Evolutionary conservation across 2,797 vertebrate genomes (phyloP), one percentile per base, ranked within the genome.

Genomic region (Nothura maculosa): DNA sequence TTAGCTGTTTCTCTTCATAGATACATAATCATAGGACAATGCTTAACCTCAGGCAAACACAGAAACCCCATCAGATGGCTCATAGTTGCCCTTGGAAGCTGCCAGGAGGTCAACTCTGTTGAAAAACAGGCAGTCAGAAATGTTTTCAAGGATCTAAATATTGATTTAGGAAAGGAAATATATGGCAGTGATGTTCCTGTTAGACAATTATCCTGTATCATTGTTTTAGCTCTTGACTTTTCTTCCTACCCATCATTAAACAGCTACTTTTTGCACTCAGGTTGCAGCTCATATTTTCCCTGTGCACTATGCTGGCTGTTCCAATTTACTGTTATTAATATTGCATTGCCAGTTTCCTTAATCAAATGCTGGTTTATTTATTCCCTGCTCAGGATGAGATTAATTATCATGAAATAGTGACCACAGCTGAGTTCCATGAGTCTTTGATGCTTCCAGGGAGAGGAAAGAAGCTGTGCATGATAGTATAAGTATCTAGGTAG

Each of bases 21-120:
- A 24, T 5, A 7, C 5, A 14, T 15, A 55, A 48, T 7, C 0
- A 0, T 10, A 36, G 32, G n/a, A 14, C 8, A 24, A 64, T 27
- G 3, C 55, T 76, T 76, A 76, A 48, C 19, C 21, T 58, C n/a
- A 62, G 4, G 18, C 47, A 1, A 63, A 11, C 2, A 72, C 72
- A 81, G 64, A 6, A 43, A 19, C 4, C 48, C 6, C 32, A 10
- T 25, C 30, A 70, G 38, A 81, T 30, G 17, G 36, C 12, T 42
- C 52, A 4, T 45, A 32, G 9, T 61, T 17, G 3, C 12, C 32
- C 17, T 61, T 68, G 15, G 20, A 82, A 81, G 80, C 80, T 40
- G 9, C 14, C 22, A 58, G 45, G 30, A 86, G 38, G 21, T 34
- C 20, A 61, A 34, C 61, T 61, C 7, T 76, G 28, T 54, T 28